Percentiles rank a stretch among this genome's conserved stretches.
Conservation (phyloP, 2,888 invertebrate species). For the Heliconius cydno region DNA sequence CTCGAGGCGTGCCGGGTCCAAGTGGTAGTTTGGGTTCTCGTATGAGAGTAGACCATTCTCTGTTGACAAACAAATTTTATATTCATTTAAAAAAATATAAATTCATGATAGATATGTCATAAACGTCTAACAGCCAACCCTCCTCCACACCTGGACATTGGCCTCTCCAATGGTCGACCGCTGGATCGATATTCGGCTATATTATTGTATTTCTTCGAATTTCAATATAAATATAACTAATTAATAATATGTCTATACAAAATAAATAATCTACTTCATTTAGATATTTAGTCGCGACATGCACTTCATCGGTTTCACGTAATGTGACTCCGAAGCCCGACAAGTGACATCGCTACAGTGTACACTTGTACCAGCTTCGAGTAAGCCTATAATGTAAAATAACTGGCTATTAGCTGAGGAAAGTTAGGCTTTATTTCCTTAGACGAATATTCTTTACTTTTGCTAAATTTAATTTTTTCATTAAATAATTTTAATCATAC, state of each 20-base stretch:
- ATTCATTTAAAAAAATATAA: not conserved
- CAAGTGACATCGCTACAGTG: slow-evolving; percentile 18
- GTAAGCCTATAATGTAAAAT: slow-evolving; percentile 27
- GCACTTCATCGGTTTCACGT: slow-evolving; percentile 47
- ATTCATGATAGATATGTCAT: no score
- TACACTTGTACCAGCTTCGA: not conserved
- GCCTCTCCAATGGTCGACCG: no score
- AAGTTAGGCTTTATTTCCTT: slow-evolving; percentile 19
- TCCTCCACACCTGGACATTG: no score
- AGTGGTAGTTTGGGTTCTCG: slow-evolving; percentile 95
- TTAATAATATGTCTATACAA: not conserved
- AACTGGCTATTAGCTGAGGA: slow-evolving; percentile 14
- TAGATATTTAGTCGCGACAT: slow-evolving; percentile 44
- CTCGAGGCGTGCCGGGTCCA: slow-evolving; percentile 90
- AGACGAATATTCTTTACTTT: not conserved
- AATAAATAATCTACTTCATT: slow-evolving; percentile 24
- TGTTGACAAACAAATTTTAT: slow-evolving; percentile 73
- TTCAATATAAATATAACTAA: not conserved
- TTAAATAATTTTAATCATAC: no score
- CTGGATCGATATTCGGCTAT: no score
- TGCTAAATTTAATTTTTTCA: no score
- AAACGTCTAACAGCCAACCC: no score
- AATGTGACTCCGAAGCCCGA: slow-evolving; percentile 50
- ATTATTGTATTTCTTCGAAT: no score
- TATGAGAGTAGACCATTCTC: slow-evolving; percentile 95